Percentiles rank a stretch among this genome's conserved stretches.
Conservation (phyloP, 2,113 vertebrate genomes). For the Callorhinus ursinus region DNA sequence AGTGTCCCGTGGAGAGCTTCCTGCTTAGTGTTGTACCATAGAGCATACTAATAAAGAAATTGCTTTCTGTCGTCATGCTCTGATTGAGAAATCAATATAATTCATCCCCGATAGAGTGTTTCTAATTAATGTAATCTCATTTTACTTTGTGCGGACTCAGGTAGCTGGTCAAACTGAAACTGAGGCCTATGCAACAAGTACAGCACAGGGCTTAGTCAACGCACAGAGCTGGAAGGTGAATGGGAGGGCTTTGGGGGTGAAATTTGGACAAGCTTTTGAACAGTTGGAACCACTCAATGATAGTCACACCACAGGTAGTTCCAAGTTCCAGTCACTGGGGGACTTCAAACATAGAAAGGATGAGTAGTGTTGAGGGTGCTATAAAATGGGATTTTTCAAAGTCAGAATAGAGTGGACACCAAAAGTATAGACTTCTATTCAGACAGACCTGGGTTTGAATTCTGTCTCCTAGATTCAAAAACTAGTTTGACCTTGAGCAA, state of each 20-base stretch:
- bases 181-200: background rate
- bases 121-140: slow-evolving; percentile 49
- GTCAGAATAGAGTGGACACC: rapidly evolving
- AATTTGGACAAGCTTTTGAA: background rate
- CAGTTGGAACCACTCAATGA: background rate
- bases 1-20: background rate
- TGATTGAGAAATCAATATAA: slow-evolving; percentile 54
- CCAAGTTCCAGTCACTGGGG: background rate
- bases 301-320: background rate
- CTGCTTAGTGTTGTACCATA: background rate
- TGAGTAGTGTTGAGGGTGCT: background rate
- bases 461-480: background rate
- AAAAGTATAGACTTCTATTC: background rate
- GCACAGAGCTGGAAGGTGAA: background rate
- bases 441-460: background rate
- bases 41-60: slow-evolving; percentile 32
- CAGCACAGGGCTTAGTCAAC: background rate
- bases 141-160: background rate
- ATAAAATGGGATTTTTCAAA: background rate
- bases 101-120: slow-evolving; percentile 16
- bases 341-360: background rate
- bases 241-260: rapidly evolving
- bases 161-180: background rate
- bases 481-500: background rate
- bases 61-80: slow-evolving; percentile 9